Evolutionary conservation across 2,113 vertebrate genomes (phyloP), one percentile per base, ranked within the genome.

Genomic region (Muscicapa adusta): DNA sequence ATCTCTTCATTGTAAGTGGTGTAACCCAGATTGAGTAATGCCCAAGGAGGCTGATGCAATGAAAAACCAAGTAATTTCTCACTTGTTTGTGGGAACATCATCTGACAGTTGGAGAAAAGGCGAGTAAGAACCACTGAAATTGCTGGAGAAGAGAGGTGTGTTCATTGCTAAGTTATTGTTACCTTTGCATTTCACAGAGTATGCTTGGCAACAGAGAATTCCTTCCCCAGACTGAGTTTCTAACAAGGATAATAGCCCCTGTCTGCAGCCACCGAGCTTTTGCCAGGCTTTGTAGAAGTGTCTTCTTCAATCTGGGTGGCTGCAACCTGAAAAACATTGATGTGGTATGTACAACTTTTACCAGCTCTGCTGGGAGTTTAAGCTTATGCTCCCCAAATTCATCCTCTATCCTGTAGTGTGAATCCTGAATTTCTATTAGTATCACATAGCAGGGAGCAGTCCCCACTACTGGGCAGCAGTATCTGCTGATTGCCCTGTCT

Each of bases 281-380:
- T 48, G 93, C 89, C 8, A 68, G 95, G 57, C 88, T 99, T 71
- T 99, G 98, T 82, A 98, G 98, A 63, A 98, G 98, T 79, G 4
- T 98, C 31, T 98, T 99, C 96, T 99, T 99, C 40, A 23, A 98
- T 57, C 96, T 98, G 22, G 98, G 98, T 9, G 98, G 98, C 85
- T 98, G 98, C 42, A 98, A 99, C 45, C 96, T 98, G 94, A 97
- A 97, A 70, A 99, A 99, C 92, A 97, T 99, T 47, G 98, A 99
- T 85, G 96, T 97, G 98, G 98, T 99, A 97, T 2, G 90, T 94
- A n/a, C 28, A 31, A 33, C 6, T 88, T 29, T 34, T 38, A 19
- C 8, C 29, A 67, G 11, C 16, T 67, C 18, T 47, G 28, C 19
- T 16, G 6, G 24, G 8, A 70, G 10, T 74, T 94, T 43, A 57